phyloP scores from a whole-genome alignment of 2,113 vertebrate species.

The Taurulus bubalis region DNA sequence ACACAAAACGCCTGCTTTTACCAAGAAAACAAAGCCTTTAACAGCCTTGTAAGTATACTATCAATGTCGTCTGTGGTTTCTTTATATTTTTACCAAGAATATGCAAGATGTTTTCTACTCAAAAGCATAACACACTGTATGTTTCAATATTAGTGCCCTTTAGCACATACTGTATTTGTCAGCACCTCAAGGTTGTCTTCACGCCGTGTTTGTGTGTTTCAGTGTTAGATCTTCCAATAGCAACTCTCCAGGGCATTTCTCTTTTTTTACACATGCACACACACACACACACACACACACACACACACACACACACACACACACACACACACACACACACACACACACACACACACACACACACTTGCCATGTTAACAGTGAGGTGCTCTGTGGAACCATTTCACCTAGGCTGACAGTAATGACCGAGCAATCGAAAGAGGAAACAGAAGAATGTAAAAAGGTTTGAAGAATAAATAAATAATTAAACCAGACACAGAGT shows the following conservation, averaged over 20 bases:
- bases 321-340: no score
- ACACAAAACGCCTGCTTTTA: constrained; percentile 13
- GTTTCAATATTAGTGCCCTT: not conserved
- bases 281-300: no score
- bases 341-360: constrained; percentile 27
- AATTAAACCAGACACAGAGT: not conserved
- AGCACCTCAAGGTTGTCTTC: not conserved
- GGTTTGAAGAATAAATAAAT: constrained; percentile 9
- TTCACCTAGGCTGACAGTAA: constrained; percentile 60
- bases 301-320: no score
- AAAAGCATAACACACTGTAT: not conserved
- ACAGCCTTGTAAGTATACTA: not conserved
- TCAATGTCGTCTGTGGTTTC: not conserved
- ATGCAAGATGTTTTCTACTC: not conserved
- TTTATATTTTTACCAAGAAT: not conserved
- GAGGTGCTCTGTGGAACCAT: constrained; percentile 51
- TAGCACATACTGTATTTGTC: not conserved
- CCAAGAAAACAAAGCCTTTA: constrained; percentile 13
- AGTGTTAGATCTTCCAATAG: constrained; percentile 23
- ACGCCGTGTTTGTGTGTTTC: not conserved
- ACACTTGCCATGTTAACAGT: constrained; percentile 31
- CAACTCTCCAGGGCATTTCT: constrained; percentile 11
- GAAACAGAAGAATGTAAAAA: constrained; percentile 47
- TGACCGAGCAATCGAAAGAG: constrained; percentile 54
- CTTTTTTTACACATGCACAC: not conserved